A percentile compares a stretch with the other conserved stretches of the same genome.
Evolutionary conservation across 1,140 invertebrate genomes (phyloP).

Genomic region (Zaprionus africanus): DNA sequence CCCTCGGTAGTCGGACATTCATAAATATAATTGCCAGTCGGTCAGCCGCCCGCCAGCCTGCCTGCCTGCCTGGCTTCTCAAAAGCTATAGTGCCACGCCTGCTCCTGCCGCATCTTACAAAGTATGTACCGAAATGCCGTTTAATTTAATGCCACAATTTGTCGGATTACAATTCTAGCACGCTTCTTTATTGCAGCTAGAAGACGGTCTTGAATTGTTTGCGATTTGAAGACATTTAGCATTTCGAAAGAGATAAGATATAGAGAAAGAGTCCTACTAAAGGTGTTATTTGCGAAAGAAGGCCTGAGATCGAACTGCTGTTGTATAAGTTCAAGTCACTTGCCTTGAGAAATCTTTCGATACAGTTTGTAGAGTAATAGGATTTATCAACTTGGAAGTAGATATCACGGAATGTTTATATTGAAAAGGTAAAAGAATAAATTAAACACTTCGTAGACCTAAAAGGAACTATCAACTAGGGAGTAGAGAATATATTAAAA

Average conservation of each 20-base stretch:
- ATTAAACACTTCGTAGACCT: background rate
- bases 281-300: too few species aligned
- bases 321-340: too few species aligned
- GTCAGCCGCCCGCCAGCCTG: conserved; percentile 20
- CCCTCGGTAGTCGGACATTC: conserved; percentile 64
- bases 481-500: too few species aligned
- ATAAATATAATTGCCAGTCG: conserved; percentile 68
- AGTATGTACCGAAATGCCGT: conserved; percentile 45
- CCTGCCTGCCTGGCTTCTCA: conserved; percentile 4
- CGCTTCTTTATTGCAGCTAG: background rate
- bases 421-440: background rate
- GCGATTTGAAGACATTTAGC: background rate
- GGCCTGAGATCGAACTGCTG: too few species aligned
- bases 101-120: background rate
- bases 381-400: background rate
- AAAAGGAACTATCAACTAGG: background rate
- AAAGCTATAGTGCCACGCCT: conserved; percentile 49
- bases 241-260: background rate
- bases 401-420: too few species aligned
- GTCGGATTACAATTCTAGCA: conserved; percentile 50
- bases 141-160: conserved; percentile 64
- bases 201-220: background rate
- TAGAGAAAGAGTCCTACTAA: background rate
- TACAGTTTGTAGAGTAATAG: background rate
- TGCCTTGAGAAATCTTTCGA: background rate